These are phyloP conservation scores for Setophaga coronata DNA, from an alignment of 2,113 vertebrate species.

Conservation along the genomic window DNA sequence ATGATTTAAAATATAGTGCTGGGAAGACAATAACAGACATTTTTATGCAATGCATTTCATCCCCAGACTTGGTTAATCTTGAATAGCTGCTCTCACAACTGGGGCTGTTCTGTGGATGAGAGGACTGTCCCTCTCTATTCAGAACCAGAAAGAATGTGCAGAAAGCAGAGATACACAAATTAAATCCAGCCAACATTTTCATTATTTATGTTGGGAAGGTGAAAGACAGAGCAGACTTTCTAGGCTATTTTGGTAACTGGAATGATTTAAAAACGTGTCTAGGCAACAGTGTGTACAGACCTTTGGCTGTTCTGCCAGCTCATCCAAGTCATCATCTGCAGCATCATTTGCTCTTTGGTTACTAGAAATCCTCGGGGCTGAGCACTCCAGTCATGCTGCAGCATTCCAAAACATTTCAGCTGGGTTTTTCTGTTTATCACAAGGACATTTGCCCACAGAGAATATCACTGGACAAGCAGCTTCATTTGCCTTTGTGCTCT, in stretches of 20 bases:
- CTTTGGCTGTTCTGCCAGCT: constrained; percentile 20
- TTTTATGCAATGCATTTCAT: neutral
- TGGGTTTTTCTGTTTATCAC: neutral
- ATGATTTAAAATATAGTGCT: neutral
- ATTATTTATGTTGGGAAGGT: constrained; percentile 44
- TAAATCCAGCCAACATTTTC: neutral
- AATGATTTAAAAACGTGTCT: constrained; percentile 10
- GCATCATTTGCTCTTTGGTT: neutral
- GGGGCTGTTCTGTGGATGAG: neutral
- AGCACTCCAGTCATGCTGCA: neutral
- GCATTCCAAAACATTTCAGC: neutral
- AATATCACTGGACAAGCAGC: neutral
- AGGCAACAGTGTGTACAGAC: neutral
- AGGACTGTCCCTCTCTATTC: neutral
- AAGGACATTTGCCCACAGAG: neutral
- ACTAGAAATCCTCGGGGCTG: neutral
- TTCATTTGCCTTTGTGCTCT: neutral
- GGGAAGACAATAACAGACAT: neutral
- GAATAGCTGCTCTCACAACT: neutral
- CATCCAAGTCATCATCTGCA: neutral
- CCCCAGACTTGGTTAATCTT: neutral
- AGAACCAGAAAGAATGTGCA: neutral
- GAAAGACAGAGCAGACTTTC: constrained; percentile 10
- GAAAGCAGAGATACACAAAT: neutral
- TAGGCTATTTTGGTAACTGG: constrained; percentile 6